phyloP scores from a whole-genome alignment of 2,113 vertebrate species.

The Argyrosomus japonicus region DNA sequence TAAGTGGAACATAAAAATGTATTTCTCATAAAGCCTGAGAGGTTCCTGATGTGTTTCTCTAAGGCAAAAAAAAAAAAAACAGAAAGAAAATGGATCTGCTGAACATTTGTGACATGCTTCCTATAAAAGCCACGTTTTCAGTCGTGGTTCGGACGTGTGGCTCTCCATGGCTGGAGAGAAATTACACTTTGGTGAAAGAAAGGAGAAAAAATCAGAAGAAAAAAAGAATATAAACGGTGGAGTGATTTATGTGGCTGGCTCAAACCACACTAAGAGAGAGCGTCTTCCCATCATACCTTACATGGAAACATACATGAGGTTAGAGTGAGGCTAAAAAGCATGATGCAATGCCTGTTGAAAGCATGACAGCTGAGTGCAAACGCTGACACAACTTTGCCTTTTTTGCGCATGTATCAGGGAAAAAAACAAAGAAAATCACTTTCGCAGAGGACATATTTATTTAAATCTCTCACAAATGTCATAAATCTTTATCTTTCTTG shows the following conservation, averaged over 20 bases:
- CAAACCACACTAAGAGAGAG: constrained; percentile 62
- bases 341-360: constrained; percentile 73
- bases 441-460: constrained; percentile 61
- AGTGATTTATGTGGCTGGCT: constrained; percentile 78
- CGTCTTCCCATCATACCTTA: constrained; percentile 76
- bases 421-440: constrained; percentile 50
- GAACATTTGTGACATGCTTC: constrained; percentile 67
- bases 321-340: constrained; percentile 52
- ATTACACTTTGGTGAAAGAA: constrained; percentile 58
- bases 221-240: constrained; percentile 39
- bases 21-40: constrained; percentile 78
- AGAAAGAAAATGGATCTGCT: constrained; percentile 65
- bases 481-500: constrained; percentile 72
- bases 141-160: constrained; percentile 29
- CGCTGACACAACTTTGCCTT: constrained; percentile 49
- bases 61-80: constrained; percentile 32
- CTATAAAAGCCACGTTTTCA: constrained; percentile 57
- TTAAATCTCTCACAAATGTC: constrained; percentile 66
- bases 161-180: constrained; percentile 50
- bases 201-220: constrained; percentile 37
- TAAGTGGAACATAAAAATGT: constrained; percentile 76
- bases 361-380: constrained; percentile 70
- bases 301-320: constrained; percentile 77
- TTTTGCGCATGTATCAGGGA: constrained; percentile 40
- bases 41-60: constrained; percentile 74